phyloP scores from a whole-genome alignment of 2,888 invertebrate genomes.

The Ecdyonurus torrentis region DNA sequence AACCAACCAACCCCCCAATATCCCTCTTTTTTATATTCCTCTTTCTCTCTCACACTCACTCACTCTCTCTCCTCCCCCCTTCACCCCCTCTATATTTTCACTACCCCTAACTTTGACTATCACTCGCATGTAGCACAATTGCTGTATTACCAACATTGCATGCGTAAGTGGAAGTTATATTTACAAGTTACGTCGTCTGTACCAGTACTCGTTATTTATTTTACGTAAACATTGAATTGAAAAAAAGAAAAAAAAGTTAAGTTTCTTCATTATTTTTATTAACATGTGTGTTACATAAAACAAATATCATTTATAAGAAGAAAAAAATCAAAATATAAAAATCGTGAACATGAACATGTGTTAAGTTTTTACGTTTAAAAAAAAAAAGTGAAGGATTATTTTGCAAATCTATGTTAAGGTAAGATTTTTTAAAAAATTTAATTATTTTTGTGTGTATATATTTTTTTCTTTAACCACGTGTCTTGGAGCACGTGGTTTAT shows the following conservation, averaged over 20 bases:
- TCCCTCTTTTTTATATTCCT: too few species aligned
- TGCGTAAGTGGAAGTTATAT: background rate
- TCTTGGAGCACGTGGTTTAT: background rate
- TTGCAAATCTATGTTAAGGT: background rate
- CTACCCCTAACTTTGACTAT: background rate
- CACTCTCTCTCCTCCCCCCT: too few species aligned
- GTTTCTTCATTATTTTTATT: too few species aligned
- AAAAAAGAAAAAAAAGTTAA: too few species aligned
- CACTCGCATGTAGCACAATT: background rate
- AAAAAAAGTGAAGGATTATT: background rate
- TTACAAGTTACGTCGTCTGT: background rate
- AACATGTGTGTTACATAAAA: too few species aligned
- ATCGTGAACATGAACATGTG: background rate
- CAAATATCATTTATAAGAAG: background rate
- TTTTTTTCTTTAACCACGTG: background rate
- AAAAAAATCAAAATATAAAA: background rate
- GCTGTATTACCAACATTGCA: background rate
- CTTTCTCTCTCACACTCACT: too few species aligned
- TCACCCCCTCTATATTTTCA: too few species aligned
- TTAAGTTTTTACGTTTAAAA: background rate
- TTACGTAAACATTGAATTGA: too few species aligned
- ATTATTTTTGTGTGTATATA: background rate
- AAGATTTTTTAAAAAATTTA: background rate
- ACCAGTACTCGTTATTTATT: too few species aligned
- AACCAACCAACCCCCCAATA: background rate